Conservation (phyloP, 2,797 vertebrate species). For the Sebastes goodei region DNA sequence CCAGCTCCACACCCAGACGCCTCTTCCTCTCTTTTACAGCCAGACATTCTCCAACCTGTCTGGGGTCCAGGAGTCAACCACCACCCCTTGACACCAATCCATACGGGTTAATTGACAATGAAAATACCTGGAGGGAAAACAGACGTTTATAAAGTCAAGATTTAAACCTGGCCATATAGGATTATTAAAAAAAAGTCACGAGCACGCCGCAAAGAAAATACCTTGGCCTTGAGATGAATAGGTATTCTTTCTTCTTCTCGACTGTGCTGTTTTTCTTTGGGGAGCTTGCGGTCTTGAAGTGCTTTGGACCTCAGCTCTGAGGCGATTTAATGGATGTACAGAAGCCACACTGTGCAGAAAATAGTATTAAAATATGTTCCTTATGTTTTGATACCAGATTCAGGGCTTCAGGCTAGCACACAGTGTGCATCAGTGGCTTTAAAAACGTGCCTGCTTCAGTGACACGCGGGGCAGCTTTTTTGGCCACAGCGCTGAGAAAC, state of each 20-base stretch:
- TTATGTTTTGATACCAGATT: conserved; percentile 54
- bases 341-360: conserved; percentile 61
- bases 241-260: conserved; percentile 61
- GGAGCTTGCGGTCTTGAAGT: conserved; percentile 81
- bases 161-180: conserved; percentile 59
- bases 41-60: conserved; percentile 62
- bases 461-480: conserved; percentile 28
- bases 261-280: conserved; percentile 83
- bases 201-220: conserved; percentile 63
- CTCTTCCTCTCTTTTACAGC: conserved; percentile 56
- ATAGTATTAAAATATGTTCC: conserved; percentile 64
- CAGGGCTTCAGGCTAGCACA: neutral
- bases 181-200: conserved; percentile 53
- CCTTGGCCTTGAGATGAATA: conserved; percentile 59
- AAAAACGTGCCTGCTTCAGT: conserved; percentile 15
- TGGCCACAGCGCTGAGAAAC: neutral
- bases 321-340: conserved; percentile 65
- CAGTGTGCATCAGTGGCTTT: conserved; percentile 16
- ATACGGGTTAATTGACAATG: conserved; percentile 73
- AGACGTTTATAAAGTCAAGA: conserved; percentile 41
- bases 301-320: conserved; percentile 78
- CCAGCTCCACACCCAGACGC: conserved; percentile 52
- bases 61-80: conserved; percentile 62
- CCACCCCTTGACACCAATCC: conserved; percentile 73
- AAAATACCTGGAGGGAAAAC: conserved; percentile 72